A percentile compares a stretch with the other conserved stretches of the same genome.
Evolutionary conservation across 2,797 vertebrate species (phyloP).

Genomic region (Tapirus indicus): DNA sequence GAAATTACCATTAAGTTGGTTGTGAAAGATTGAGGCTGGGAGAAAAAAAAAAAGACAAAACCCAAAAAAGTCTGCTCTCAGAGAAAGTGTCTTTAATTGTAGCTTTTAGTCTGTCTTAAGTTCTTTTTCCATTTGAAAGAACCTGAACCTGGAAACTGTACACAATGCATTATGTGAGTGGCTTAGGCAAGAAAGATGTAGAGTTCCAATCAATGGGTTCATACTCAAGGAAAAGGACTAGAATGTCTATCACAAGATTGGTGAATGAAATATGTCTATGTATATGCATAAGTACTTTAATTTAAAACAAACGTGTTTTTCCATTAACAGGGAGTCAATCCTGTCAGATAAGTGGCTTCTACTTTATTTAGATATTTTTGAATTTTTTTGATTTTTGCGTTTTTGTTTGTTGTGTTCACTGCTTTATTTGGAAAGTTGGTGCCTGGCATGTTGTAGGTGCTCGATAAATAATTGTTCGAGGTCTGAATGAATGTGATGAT

Average conservation of each 20-base stretch:
- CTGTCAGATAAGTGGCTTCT: background rate
- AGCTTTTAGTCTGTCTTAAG: background rate
- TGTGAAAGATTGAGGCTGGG: background rate
- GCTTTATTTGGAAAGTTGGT: background rate
- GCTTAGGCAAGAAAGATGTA: background rate
- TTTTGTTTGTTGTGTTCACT: background rate
- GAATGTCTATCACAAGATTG: background rate
- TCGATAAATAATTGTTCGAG: background rate
- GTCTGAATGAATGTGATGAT: background rate
- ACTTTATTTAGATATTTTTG: background rate
- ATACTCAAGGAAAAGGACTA: background rate
- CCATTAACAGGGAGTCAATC: background rate
- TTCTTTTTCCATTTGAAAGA: slow-evolving; percentile 2
- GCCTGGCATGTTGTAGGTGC: background rate
- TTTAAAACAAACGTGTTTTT: slow-evolving; percentile 10
- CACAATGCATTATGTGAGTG: background rate
- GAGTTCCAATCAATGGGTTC: background rate
- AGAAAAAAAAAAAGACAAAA: background rate
- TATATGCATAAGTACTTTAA: background rate
- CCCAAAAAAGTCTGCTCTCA: background rate
- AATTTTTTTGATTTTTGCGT: background rate
- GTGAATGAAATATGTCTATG: background rate
- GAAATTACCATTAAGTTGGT: background rate
- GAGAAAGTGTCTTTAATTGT: background rate
- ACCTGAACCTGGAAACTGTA: background rate